A percentile compares a stretch with the other conserved stretches of the same genome.
Conservation (phyloP, 2,797 vertebrate species). For the Scarus forsteni region DNA sequence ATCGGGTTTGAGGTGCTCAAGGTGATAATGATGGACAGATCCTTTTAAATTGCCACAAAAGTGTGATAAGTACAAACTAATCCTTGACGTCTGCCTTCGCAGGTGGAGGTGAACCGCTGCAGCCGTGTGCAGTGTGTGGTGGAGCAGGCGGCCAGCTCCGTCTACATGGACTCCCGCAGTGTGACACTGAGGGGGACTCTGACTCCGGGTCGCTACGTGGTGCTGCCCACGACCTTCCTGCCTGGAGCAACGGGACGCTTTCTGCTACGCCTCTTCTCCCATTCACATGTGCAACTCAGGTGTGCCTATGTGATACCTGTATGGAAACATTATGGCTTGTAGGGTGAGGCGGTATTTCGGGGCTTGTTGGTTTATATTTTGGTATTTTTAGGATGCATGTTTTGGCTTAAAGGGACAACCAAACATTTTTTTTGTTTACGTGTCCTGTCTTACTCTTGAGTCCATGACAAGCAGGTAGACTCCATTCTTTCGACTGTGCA, state of each 20-base stretch:
- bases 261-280: slow-evolving; percentile 85
- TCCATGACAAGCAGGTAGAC: too few species aligned
- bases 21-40: slow-evolving; percentile 65
- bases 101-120: slow-evolving; percentile 88
- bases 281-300: slow-evolving; percentile 79
- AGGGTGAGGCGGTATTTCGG: too few species aligned
- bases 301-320: slow-evolving; percentile 32
- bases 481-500: too few species aligned
- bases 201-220: slow-evolving; percentile 78
- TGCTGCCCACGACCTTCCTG: slow-evolving; percentile 87
- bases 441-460: too few species aligned
- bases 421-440: too few species aligned
- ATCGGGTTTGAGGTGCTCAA: slow-evolving; percentile 88
- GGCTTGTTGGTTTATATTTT: too few species aligned
- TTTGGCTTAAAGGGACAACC: too few species aligned
- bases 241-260: slow-evolving; percentile 82
- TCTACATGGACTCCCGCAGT: slow-evolving; percentile 89
- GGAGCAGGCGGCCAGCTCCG: slow-evolving; percentile 84
- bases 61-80: neutral
- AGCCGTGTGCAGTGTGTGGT: slow-evolving; percentile 83
- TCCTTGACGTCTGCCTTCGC: neutral
- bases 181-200: slow-evolving; percentile 82
- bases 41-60: neutral
- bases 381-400: too few species aligned
- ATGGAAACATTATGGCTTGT: too few species aligned